These are phyloP conservation scores for Pemphredon lugubris DNA, from an alignment of 2,888 invertebrate species.

Conservation along the genomic window DNA sequence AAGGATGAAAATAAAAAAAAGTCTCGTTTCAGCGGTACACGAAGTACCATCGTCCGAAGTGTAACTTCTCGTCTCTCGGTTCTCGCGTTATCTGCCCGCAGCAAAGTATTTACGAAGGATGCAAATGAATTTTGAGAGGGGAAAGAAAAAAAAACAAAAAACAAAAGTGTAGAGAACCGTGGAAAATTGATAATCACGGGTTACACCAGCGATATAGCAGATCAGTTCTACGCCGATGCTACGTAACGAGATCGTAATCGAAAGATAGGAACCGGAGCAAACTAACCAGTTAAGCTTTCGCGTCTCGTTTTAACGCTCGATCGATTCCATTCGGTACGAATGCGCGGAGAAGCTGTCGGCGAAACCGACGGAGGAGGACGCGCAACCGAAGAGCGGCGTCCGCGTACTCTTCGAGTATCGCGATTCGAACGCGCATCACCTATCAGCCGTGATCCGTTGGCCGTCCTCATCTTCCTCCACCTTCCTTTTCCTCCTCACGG, in stretches of 20 bases:
- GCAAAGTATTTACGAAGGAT: no score
- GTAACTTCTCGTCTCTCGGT: background rate
- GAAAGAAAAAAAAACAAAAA: no score
- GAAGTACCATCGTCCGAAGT: conserved; percentile 15
- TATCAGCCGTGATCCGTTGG: background rate
- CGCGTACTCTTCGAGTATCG: background rate
- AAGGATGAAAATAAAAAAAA: background rate
- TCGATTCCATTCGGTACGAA: background rate
- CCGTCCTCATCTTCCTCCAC: background rate
- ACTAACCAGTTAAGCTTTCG: background rate
- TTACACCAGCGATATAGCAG: no score
- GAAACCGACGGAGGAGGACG: background rate
- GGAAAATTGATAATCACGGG: no score
- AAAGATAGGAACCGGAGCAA: background rate
- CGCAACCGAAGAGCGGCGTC: background rate
- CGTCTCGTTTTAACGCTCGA: conserved; percentile 4
- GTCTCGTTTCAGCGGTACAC: conserved; percentile 1
- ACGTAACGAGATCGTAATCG: conserved; percentile 15
- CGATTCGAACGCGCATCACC: background rate
- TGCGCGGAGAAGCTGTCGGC: background rate
- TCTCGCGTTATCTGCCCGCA: background rate
- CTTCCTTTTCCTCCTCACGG: background rate
- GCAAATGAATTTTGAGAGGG: no score
- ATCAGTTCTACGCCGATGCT: no score
- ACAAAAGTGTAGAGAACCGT: no score